Evolutionary conservation across 2,797 vertebrate species (phyloP).

Genomic region (Crypturellus tataupa): DNA sequence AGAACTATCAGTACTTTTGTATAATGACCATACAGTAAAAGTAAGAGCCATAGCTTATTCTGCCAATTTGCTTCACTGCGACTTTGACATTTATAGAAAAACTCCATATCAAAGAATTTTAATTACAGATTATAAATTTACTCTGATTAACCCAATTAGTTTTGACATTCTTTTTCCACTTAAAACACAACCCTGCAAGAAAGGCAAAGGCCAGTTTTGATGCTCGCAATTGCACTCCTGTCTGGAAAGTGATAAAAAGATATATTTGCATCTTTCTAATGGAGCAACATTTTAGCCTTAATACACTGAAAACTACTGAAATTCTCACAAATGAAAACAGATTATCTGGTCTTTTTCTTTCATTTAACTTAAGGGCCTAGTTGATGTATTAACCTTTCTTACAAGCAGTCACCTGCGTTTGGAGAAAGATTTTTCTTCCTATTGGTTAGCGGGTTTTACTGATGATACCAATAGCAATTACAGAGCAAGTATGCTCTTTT

Average conservation of each 20-base stretch:
- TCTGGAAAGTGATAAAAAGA: background rate
- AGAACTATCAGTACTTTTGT: background rate
- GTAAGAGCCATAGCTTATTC: too few species aligned
- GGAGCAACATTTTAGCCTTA: background rate
- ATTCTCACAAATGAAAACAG: background rate
- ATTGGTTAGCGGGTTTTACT: background rate
- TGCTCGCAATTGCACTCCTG: background rate
- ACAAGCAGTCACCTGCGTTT: background rate
- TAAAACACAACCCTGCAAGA: background rate
- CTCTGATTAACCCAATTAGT: background rate
- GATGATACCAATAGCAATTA: background rate
- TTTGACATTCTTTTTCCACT: background rate
- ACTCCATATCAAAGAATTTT: background rate
- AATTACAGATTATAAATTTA: background rate
- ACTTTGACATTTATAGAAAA: background rate
- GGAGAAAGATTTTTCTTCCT: background rate
- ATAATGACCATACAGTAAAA: background rate
- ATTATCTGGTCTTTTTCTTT: background rate
- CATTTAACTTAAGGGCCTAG: too few species aligned
- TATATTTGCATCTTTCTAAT: background rate
- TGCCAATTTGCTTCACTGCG: background rate
- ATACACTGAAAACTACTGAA: background rate
- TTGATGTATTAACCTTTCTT: too few species aligned
- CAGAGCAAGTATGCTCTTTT: background rate
- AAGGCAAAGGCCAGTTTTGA: background rate